Base-by-base conservation (phyloP, 2,113 vertebrate species). In the Puntigrus tetrazona region DNA sequence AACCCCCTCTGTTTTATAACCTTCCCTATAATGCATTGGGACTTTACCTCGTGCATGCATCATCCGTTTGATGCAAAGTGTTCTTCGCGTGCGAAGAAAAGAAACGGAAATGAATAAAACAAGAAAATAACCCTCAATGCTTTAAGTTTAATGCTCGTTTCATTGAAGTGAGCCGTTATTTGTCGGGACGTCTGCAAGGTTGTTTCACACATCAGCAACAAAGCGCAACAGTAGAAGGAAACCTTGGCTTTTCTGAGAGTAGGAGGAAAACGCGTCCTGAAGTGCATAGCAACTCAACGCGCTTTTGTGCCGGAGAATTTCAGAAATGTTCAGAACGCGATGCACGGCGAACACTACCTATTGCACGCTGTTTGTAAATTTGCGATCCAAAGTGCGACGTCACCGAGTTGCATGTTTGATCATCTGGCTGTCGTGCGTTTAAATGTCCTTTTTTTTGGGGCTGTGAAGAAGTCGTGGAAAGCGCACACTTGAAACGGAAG, bases 81-180 rank as follows among this genome's bases (percentile, higher is more conserved):
- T 79, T 41, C 16, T 89, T 73, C 84, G 52, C 86, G 86, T 87
- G 73, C 41, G 81, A 45, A 38, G 36, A 31, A 25, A 73, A 59
- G 76, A 59, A 59, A n/a, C 31, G 76, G 67, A 88, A 47, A 83
- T 88, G 74, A 84, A 86, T 84, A 63, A 34, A n/a, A 43, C 0
- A 6, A 45, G 41, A 18, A 34, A 93, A 93, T 94, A 90, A 92
- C 91, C 90, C 92, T 88, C 91, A 92, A 91, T 92, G 91, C 84
- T 89, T 86, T 88, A 79, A 45, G 84, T 87, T 84, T 77, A 27
- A 75, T 43, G 25, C 20, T 20, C 7, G 47, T 70, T 31, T 80
- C 85, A 47, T 52, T 83, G 41, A 87, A 85, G 45, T 61, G 78
- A 7, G 86, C 81, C 34, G 22, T 73, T 82, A 82, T 79, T 78